phyloP scores from a whole-genome alignment of 35 echinoderm and acorn worm genomes.

The Nesometra sesokonis region DNA sequence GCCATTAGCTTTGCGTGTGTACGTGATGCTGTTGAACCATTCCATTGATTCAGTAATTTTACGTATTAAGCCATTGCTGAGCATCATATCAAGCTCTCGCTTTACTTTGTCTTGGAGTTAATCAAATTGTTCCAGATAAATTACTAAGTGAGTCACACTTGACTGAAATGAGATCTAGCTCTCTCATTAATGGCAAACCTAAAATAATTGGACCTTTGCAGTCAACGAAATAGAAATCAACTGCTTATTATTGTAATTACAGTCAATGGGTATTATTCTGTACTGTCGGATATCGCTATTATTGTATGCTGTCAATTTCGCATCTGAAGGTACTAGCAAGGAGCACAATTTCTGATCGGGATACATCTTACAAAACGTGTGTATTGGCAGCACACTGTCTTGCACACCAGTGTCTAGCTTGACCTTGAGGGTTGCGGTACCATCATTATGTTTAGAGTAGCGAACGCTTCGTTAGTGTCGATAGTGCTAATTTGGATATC shows the following conservation, averaged over 20 bases:
- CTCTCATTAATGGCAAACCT: no score
- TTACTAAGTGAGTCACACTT: no score
- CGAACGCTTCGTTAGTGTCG: neutral
- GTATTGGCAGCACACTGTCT: neutral
- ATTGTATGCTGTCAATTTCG: conserved; percentile 13
- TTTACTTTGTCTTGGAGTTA: conserved; percentile 21
- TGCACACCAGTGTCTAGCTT: conserved; percentile 28
- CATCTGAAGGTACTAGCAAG: neutral
- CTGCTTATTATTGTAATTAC: neutral
- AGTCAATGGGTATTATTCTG: neutral
- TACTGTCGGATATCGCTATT: neutral
- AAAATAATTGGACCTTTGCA: no score
- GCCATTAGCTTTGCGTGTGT: conserved; percentile 15
- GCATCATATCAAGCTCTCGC: conserved; percentile 25
- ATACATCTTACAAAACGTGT: conserved; percentile 8
- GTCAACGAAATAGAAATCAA: no score
- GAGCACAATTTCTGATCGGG: no score
- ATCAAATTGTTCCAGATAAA: no score
- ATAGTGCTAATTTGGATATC: neutral
- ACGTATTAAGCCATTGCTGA: neutral
- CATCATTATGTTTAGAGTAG: neutral
- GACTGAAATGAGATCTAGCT: no score
- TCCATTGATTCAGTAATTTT: neutral
- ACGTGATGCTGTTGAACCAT: neutral
- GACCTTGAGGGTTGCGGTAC: conserved; percentile 20